Evolutionary conservation across 2,888 invertebrate species (phyloP), one percentile per base, ranked within the genome.

Genomic region (Theretra japonica): DNA sequence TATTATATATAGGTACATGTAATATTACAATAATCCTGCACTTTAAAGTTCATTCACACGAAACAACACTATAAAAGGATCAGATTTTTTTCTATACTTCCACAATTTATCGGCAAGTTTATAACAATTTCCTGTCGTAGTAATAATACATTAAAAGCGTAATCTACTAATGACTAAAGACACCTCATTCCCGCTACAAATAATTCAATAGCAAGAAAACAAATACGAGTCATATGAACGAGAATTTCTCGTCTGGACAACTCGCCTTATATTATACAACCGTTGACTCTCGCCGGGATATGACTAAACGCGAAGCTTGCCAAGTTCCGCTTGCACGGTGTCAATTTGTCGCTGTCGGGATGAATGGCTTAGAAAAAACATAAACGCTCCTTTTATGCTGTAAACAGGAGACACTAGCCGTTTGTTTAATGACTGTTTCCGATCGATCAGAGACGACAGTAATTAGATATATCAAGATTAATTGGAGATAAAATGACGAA

Each of bases 211-310:
- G 73, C 71, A 68, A 75, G 73, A 75, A 73, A 76, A 76, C 74
- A 75, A 76, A 80, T 74, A 74, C 79, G 78, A 80, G 79, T 80
- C 81, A 82, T 77, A 76, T 73, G 79, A 87, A 86, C 88, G 74
- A 84, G 87, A 83, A 86, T 82, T 79, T 85, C 89, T 79, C 71
- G 87, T 85, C 81, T 78, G 72, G 73, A 28, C 76, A 65, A 77
- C 83, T 80, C 82, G 73, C 80, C 80, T 80, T 86, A 81, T 78
- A 77, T 72, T 73, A 76, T 69, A 69, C 71, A 71, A 74, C 71
- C 56, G 71, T 70, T 74, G 72, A 57, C 70, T 70, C 71, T 72
- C 25, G 65, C 53, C 65, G 53, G 65, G 58, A 76, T 75, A 58
- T 74, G 73, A 72, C 73, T 70, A 73, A 70, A 73, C 71, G 23